Evolutionary conservation across 2,888 invertebrate species (phyloP), one percentile per base, ranked within the genome.

Genomic region (Drosophila anomalata): DNA sequence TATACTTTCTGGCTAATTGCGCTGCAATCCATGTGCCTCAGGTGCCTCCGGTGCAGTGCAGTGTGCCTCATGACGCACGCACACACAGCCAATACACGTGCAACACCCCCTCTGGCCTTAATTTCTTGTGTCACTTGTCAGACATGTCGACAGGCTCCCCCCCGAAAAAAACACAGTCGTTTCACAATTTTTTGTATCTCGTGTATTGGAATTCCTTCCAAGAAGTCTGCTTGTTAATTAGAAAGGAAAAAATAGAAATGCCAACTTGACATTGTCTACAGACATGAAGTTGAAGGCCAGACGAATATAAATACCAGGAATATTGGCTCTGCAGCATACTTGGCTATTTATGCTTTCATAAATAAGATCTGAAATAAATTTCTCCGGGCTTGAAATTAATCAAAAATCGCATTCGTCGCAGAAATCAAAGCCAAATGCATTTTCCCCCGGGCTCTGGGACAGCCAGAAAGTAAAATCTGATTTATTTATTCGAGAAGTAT

Each of bases 61-160:
- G 48, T 12, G 58, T 17, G 52, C 52, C 55, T 20, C 55, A 59
- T 63, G 63, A 68, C 61, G 68, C 48, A 50, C 53, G 33, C 31
- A 48, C n/a, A n/a, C n/a, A n/a, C 41, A 14, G 46, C 41, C 41
- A 42, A 42, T 78, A 75, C 80, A 75, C 83, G 80, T 80, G 83
- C 63, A 70, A n/a, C 11, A 12, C 31, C 3, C 20, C 14, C 41
- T 42, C 50, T 57, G 60, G 53, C 77, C 67, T 60, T 73, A 76
- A 79, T 79, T 74, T 70, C 76, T 66, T 63, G 46, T 82, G 79
- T 84, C 81, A 76, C 60, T 73, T 82, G 81, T 84, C 82, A 78
- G 77, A 33, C 75, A 62, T 67, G 72, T 77, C 54, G 68, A 81
- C 81, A 76, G 47, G 11, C 48, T 3, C 3, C 8, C 9, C 29